These are phyloP conservation scores for Grus americana DNA, from an alignment of 2,113 vertebrate species.

Conservation along the genomic window DNA sequence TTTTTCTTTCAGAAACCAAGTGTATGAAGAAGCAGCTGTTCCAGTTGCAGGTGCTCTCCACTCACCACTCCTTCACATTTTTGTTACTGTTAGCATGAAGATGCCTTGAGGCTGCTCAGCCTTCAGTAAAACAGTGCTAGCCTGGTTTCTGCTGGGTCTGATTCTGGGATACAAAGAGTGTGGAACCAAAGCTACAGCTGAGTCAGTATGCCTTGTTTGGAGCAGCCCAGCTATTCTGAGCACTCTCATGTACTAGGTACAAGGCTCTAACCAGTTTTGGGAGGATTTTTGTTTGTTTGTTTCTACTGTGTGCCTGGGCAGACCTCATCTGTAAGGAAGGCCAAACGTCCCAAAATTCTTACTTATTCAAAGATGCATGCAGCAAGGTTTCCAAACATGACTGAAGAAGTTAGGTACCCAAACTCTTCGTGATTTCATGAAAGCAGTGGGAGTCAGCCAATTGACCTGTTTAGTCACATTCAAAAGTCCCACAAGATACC, in stretches of 20 bases:
- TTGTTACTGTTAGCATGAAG: neutral
- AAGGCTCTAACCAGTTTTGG: neutral
- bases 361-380: neutral
- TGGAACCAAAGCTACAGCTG: neutral
- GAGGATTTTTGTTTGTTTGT: neutral
- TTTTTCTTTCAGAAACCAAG: neutral
- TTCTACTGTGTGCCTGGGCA: neutral
- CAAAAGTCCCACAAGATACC: neutral
- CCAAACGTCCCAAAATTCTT: neutral
- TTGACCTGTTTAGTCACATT: neutral
- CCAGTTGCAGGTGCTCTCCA: neutral
- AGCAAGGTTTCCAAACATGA: neutral
- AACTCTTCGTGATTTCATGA: neutral
- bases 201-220: neutral
- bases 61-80: neutral
- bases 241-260: neutral
- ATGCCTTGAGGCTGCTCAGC: neutral
- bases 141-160: neutral
- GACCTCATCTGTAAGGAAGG: neutral
- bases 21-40: neutral
- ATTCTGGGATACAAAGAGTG: neutral
- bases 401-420: neutral
- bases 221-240: neutral
- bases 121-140: neutral
- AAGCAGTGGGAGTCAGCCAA: slow-evolving; percentile 6